Percentiles rank a stretch among this genome's conserved stretches.
Conservation (phyloP, 2,797 vertebrate genomes). For the Alca torda region DNA sequence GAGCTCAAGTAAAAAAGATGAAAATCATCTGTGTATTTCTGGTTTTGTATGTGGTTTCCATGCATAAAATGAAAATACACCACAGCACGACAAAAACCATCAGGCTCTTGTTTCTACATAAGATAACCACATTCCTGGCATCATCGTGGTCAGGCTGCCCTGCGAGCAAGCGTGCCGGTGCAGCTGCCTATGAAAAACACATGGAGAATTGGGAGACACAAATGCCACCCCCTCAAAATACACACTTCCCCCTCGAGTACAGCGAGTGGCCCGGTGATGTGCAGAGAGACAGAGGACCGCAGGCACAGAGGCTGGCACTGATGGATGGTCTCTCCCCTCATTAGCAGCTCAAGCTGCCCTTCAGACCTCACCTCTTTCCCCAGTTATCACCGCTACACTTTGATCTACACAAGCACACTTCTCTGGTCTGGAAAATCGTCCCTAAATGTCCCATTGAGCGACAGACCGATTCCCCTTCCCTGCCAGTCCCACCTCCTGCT, state of each 20-base stretch:
- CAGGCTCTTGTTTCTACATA: neutral
- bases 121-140: neutral
- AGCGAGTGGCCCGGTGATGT: neutral
- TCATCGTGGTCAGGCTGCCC: fast-evolving
- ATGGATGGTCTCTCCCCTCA: neutral
- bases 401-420: neutral
- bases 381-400: neutral
- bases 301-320: neutral
- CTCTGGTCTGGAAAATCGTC: neutral
- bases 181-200: neutral
- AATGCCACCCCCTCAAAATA: neutral
- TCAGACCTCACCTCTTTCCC: neutral
- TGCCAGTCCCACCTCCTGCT: neutral
- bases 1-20: neutral
- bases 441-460: neutral
- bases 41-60: neutral
- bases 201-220: neutral
- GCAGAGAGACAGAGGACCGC: neutral
- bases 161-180: neutral
- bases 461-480: neutral
- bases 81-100: neutral
- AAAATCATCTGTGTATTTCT: neutral
- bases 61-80: neutral
- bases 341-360: neutral
- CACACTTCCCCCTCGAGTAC: neutral